Conservation (phyloP, 2,113 vertebrate species). For the Orthonyx spaldingii region DNA sequence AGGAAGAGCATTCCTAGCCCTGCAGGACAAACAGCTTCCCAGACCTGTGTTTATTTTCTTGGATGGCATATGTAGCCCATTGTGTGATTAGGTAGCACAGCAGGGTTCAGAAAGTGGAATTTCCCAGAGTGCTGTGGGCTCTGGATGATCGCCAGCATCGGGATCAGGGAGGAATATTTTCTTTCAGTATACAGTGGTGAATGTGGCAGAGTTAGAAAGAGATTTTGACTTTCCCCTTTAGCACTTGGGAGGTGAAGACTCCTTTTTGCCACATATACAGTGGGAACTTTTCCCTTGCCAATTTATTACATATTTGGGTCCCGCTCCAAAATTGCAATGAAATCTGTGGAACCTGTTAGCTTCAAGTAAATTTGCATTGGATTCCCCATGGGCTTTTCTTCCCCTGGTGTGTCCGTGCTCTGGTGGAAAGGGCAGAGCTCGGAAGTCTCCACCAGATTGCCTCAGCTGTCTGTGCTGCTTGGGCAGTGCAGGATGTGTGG, state of each 20-base stretch:
- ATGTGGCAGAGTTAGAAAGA: conserved; percentile 3
- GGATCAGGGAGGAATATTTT: conserved; percentile 60
- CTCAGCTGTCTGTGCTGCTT: not conserved
- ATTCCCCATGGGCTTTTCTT: not conserved
- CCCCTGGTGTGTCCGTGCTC: not conserved
- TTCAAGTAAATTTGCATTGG: not conserved
- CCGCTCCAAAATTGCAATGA: not conserved
- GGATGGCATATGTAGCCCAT: conserved; percentile 66
- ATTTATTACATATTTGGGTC: not conserved
- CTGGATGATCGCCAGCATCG: not conserved
- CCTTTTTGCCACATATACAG: not conserved
- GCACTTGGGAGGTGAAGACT: not conserved
- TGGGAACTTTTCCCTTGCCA: not conserved
- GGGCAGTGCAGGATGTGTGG: not conserved
- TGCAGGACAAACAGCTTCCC: conserved; percentile 65
- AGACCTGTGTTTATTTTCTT: conserved; percentile 67
- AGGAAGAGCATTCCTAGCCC: conserved; percentile 64
- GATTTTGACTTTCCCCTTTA: conserved; percentile 24
- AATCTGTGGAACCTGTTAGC: not conserved
- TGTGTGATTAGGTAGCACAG: conserved; percentile 67
- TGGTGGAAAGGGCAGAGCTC: not conserved
- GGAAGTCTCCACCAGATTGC: not conserved
- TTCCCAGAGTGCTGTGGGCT: conserved; percentile 49
- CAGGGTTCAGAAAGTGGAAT: conserved; percentile 33
- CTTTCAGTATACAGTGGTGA: conserved; percentile 26